Evolutionary conservation across 2,797 vertebrate species (phyloP).

Genomic region (Gastrophryne carolinensis): DNA sequence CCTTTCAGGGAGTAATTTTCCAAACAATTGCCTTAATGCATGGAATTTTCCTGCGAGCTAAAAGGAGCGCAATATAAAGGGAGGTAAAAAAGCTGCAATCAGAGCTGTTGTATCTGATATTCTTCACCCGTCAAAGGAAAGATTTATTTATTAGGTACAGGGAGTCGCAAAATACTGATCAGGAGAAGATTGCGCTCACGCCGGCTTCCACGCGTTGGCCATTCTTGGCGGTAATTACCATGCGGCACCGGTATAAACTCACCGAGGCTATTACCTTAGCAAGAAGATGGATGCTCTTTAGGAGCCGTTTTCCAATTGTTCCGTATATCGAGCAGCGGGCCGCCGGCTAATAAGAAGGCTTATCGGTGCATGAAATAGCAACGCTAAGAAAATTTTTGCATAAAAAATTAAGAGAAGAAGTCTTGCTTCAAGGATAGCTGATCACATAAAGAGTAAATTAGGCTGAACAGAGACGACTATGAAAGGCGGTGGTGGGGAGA

Average conservation of each 20-base stretch:
- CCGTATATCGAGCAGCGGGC: constrained; percentile 41
- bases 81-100: not conserved
- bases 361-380: constrained; percentile 46
- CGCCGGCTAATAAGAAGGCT: constrained; percentile 36
- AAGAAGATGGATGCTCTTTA: constrained; percentile 37
- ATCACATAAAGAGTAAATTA: constrained; percentile 5
- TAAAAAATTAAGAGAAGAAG: constrained; percentile 28
- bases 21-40: constrained; percentile 1
- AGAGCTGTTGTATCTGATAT: not conserved
- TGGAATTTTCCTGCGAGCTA: not conserved
- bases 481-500: too few species aligned
- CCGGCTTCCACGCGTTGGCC: constrained; percentile 3
- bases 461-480: too few species aligned
- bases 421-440: constrained; percentile 34
- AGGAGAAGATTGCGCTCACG: not conserved
- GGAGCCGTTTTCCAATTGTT: constrained; percentile 47
- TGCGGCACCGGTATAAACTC: constrained; percentile 17
- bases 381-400: constrained; percentile 38
- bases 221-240: constrained; percentile 37
- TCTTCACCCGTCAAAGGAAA: not conserved
- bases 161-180: constrained; percentile 7
- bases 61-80: not conserved
- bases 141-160: not conserved
- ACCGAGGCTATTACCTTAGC: constrained; percentile 38
- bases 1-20: constrained; percentile 2